These are phyloP conservation scores for Drosophila kambysellisi DNA, from an alignment of 2,888 invertebrate species.

Conservation along the genomic window DNA sequence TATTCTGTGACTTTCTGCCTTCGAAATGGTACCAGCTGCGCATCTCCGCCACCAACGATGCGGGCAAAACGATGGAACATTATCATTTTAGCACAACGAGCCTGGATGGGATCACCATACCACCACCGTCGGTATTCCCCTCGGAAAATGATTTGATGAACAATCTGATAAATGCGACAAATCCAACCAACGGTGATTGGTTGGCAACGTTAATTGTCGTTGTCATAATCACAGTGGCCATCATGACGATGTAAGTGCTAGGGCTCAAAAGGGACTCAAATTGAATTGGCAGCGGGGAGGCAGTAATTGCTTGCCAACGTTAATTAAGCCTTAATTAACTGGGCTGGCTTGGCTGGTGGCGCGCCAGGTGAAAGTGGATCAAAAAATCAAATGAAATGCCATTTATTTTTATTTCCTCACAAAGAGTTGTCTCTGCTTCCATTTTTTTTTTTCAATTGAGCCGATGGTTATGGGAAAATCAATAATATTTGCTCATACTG, in stretches of 20 bases:
- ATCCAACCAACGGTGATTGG: slow-evolving; percentile 84
- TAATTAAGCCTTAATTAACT: slow-evolving; percentile 71
- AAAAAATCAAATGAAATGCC: slow-evolving; percentile 31
- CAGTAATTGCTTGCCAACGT: slow-evolving; percentile 59
- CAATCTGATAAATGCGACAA: slow-evolving; percentile 83
- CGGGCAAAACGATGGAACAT: slow-evolving; percentile 87
- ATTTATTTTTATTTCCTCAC: slow-evolving; percentile 3
- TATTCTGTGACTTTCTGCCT: slow-evolving; percentile 87
- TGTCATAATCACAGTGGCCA: slow-evolving; percentile 83
- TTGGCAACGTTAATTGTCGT: slow-evolving; percentile 83
- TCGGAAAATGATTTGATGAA: slow-evolving; percentile 84
- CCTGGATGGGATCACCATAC: slow-evolving; percentile 86
- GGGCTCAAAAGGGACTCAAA: slow-evolving; percentile 16
- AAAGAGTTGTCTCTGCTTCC: not conserved
- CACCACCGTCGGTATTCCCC: slow-evolving; percentile 83
- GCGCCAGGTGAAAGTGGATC: slow-evolving; percentile 5
- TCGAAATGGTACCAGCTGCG: slow-evolving; percentile 88
- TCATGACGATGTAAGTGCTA: slow-evolving; percentile 83
- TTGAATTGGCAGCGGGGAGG: slow-evolving; percentile 39
- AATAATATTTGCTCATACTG: slow-evolving; percentile 16
- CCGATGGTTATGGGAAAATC: slow-evolving; percentile 4
- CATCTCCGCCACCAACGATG: slow-evolving; percentile 88
- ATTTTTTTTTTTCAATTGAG: slow-evolving; percentile 5
- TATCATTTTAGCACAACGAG: slow-evolving; percentile 87
- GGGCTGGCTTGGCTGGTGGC: not conserved